These are phyloP conservation scores for Diachasma alloeum DNA, from an alignment of 1,140 invertebrate genomes.

Conservation along the genomic window DNA sequence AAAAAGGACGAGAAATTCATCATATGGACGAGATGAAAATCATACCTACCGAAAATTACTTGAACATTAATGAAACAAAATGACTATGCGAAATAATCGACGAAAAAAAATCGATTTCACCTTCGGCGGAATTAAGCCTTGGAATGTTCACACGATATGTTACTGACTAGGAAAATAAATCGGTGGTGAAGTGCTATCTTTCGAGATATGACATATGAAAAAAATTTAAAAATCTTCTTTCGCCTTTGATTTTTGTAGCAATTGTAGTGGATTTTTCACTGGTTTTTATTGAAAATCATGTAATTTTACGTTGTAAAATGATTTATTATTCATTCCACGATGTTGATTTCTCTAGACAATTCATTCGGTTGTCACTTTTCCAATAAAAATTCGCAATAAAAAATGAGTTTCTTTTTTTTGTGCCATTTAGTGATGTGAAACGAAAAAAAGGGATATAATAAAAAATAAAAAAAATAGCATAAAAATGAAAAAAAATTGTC, in stretches of 20 bases:
- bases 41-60: neutral
- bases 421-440: no score
- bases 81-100: neutral
- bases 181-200: neutral
- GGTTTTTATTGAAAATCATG: no score
- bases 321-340: neutral
- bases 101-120: neutral
- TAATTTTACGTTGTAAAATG: no score
- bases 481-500: no score
- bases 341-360: neutral
- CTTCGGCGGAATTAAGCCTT: neutral
- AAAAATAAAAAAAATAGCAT: no score
- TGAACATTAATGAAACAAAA: neutral
- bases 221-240: neutral
- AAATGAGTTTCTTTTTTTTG: no score
- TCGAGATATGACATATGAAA: neutral
- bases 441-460: no score
- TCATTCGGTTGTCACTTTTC: no score
- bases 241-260: no score
- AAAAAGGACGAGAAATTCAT: neutral
- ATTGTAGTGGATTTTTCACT: no score
- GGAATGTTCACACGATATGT: conserved; percentile 14
- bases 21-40: neutral
- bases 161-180: conserved; percentile 13
- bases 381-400: no score